Conservation (phyloP, 2,888 invertebrate genomes). For the Hartigia nigra region DNA sequence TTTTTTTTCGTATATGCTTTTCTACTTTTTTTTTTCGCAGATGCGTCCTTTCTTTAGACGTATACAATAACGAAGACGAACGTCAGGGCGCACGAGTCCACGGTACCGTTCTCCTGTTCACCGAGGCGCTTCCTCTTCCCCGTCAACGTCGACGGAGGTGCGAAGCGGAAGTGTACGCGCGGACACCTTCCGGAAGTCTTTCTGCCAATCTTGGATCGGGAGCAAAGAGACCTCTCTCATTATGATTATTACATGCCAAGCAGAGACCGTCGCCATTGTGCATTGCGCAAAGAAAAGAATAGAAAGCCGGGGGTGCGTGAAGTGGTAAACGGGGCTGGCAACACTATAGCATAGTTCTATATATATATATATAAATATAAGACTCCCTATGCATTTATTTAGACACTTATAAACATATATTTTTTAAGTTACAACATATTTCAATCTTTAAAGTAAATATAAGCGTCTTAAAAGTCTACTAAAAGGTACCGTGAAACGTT, state of each 20-base stretch:
- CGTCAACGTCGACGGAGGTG: conserved; percentile 44
- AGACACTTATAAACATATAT: not conserved
- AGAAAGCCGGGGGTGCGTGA: conserved; percentile 34
- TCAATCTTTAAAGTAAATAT: not conserved
- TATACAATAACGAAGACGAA: conserved; percentile 12
- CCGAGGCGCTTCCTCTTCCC: conserved; percentile 32
- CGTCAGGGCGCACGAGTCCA: not conserved
- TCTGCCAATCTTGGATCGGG: conserved; percentile 10
- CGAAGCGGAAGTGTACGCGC: conserved; percentile 55
- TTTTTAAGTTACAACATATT: not conserved
- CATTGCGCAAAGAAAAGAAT: conserved; percentile 28
- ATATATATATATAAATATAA: not conserved
- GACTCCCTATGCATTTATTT: not conserved
- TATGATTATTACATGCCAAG: conserved; percentile 55
- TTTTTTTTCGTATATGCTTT: not conserved
- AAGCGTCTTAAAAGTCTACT: not conserved
- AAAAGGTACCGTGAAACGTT: not conserved
- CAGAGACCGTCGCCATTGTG: conserved; percentile 23
- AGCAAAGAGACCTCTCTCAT: conserved; percentile 40
- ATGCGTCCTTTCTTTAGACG: conserved; percentile 15
- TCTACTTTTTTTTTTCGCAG: not conserved
- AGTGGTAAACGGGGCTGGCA: conserved; percentile 29
- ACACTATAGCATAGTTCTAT: not conserved
- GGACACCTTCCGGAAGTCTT: conserved; percentile 51
- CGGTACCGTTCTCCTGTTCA: conserved; percentile 21